These are phyloP conservation scores for Centrocercus urophasianus DNA, from an alignment of 2,113 vertebrate species.

Conservation along the genomic window DNA sequence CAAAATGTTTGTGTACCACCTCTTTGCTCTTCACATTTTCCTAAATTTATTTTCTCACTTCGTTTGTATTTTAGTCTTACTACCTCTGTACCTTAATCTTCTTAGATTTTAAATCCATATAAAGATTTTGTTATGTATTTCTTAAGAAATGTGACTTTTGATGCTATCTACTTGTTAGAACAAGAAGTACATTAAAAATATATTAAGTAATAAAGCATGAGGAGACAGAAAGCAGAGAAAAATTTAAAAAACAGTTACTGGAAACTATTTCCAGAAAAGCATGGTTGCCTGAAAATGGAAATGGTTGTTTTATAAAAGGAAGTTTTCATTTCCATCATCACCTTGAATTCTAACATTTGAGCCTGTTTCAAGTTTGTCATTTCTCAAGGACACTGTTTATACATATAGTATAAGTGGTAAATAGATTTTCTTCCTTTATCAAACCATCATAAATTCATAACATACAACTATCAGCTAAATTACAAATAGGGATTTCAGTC, in stretches of 20 bases:
- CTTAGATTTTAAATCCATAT: neutral
- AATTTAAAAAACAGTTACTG: neutral
- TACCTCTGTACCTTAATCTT: neutral
- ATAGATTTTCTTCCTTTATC: neutral
- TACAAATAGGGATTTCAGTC: neutral
- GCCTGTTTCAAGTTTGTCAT: neutral
- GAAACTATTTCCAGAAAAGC: neutral
- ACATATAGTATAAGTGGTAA: neutral
- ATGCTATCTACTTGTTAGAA: neutral
- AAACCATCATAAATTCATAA: neutral
- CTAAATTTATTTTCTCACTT: neutral
- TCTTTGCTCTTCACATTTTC: neutral
- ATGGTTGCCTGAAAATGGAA: neutral
- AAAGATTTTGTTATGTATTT: neutral
- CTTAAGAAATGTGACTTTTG: neutral
- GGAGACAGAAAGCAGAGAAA: neutral
- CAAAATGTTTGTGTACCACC: neutral
- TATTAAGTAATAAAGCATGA: neutral
- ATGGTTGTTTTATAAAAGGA: neutral
- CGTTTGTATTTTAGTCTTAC: neutral
- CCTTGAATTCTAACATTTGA: neutral
- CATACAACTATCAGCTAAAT: neutral
- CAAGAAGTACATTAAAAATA: neutral
- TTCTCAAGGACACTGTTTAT: neutral
- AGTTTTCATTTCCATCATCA: neutral